Evolutionary conservation across 2,888 invertebrate genomes (phyloP), one percentile per base, ranked within the genome.

Genomic region (Andrena trimmerana): DNA sequence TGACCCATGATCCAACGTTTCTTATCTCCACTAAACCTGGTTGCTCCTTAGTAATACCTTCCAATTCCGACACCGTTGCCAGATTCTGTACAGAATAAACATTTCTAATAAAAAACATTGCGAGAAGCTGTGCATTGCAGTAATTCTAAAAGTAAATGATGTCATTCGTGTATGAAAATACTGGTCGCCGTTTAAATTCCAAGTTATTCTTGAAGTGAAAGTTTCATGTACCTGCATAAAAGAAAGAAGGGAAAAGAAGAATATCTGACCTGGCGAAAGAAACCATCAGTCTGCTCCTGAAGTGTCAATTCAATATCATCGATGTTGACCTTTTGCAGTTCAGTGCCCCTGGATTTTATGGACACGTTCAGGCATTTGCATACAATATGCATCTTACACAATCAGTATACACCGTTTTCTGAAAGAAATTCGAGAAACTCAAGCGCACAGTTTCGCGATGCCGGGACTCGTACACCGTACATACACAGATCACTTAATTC

Each of bases 341-440:
- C 94, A 87, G 94, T 92, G 93, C 95, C 95, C 92, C 95, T 95
- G 91, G 96, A 95, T 94, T 96, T 96, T 89, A 97, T 95, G 89
- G 95, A 95, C 90, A 97, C 95, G 95, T 97, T 97, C 91, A 97
- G 94, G 94, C 97, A 97, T 95, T 97, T 96, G 95, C 97, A 97
- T 92, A 96, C 95, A 93, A 96, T 76, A 88, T 90, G 88, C 93
- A 93, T 93, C 74, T 90, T 92, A 66, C 48, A 81, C 71, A 68
- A 80, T 76, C 73, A 33, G 54, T 52, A 33, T 7, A 42, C 16
- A 65, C 59, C 36, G 52, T 71, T 66, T 73, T 70, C 59, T 29
- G 72, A 65, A 73, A 80, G 71, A 72, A 72, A 83, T 57, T 75
- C 72, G 5, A 57, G 76, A 79, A 65, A 50, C 10, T 57, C 24